A percentile compares a stretch with the other conserved stretches of the same genome.
These are phyloP conservation scores for Hypothenemus hampei DNA, from an alignment of 1,140 invertebrate genomes.

Conservation along the genomic window DNA sequence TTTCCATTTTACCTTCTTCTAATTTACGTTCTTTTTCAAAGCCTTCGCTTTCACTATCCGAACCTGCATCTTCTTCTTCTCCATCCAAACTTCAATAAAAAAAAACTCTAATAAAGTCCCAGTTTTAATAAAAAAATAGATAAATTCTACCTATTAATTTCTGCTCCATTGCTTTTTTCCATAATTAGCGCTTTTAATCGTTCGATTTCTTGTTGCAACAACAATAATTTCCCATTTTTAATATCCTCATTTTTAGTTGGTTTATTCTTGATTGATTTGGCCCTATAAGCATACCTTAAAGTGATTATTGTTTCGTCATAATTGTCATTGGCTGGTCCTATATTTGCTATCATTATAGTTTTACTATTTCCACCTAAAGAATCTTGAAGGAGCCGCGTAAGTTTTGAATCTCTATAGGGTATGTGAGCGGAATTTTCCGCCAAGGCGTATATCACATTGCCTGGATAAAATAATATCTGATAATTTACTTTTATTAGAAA, in stretches of 20 bases:
- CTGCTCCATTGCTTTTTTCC: constrained; percentile 37
- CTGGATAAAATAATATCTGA: constrained; percentile 47
- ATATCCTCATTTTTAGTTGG: constrained; percentile 95
- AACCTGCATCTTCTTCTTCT: constrained; percentile 23
- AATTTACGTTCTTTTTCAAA: constrained; percentile 40
- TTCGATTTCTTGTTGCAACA: constrained; percentile 43
- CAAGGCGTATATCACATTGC: constrained; percentile 92
- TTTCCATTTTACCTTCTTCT: constrained; percentile 43
- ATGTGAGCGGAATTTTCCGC: constrained; percentile 85
- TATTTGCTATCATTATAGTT: constrained; percentile 95
- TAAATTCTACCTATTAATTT: constrained; percentile 16
- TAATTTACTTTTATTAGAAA: background rate
- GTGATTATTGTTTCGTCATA: constrained; percentile 94
- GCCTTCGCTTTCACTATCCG: constrained; percentile 37
- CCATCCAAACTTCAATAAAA: constrained; percentile 27
- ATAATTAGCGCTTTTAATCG: constrained; percentile 40
- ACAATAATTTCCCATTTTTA: constrained; percentile 42
- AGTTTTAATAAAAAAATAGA: background rate
- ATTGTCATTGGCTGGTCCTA: constrained; percentile 93
- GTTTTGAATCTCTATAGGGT: constrained; percentile 91
- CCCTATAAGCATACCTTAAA: constrained; percentile 85
- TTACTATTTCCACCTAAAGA: constrained; percentile 93
- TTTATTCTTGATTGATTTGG: constrained; percentile 93
- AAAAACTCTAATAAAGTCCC: background rate
- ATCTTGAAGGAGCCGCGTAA: constrained; percentile 89